Evolutionary conservation across 2,797 vertebrate genomes (phyloP).

Genomic region (Melanitta fusca): DNA sequence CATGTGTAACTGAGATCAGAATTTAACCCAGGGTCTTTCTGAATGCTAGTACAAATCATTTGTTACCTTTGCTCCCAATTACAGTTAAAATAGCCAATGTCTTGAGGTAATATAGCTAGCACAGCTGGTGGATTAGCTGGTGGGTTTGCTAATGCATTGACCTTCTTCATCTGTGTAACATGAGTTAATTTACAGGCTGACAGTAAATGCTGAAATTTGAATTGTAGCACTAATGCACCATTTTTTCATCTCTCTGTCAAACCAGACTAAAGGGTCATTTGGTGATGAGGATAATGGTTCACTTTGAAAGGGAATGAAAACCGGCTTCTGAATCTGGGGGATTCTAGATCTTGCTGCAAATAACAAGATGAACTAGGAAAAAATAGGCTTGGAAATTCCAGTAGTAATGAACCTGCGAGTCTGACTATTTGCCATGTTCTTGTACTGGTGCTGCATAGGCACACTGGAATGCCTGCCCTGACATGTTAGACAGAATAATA

Average conservation of each 20-base stretch:
- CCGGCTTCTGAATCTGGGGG: neutral
- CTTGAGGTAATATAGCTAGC: neutral
- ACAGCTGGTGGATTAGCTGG: slow-evolving; percentile 7
- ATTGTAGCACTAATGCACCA: slow-evolving; percentile 54
- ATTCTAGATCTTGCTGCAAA: slow-evolving; percentile 31
- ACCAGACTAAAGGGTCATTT: slow-evolving; percentile 48
- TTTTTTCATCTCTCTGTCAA: slow-evolving; percentile 47
- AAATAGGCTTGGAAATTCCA: slow-evolving; percentile 29
- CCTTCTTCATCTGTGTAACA: slow-evolving; percentile 44
- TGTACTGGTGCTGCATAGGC: neutral
- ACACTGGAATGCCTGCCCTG: slow-evolving; percentile 5
- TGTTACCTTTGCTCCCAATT: slow-evolving; percentile 68
- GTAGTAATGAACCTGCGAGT: neutral
- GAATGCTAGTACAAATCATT: neutral
- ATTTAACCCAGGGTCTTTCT: slow-evolving; percentile 32
- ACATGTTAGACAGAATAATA: slow-evolving; percentile 14
- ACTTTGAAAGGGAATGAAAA: slow-evolving; percentile 52
- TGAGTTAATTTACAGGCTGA: slow-evolving; percentile 56
- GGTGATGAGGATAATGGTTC: slow-evolving; percentile 57
- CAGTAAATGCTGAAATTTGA: slow-evolving; percentile 61
- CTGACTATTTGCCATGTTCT: slow-evolving; percentile 4
- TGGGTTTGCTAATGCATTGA: slow-evolving; percentile 57
- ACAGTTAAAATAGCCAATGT: slow-evolving; percentile 30
- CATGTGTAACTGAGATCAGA: neutral
- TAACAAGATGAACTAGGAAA: neutral